These are phyloP conservation scores for Leptatherina wallacei DNA, from an alignment of 2,797 vertebrate genomes.

Conservation along the genomic window DNA sequence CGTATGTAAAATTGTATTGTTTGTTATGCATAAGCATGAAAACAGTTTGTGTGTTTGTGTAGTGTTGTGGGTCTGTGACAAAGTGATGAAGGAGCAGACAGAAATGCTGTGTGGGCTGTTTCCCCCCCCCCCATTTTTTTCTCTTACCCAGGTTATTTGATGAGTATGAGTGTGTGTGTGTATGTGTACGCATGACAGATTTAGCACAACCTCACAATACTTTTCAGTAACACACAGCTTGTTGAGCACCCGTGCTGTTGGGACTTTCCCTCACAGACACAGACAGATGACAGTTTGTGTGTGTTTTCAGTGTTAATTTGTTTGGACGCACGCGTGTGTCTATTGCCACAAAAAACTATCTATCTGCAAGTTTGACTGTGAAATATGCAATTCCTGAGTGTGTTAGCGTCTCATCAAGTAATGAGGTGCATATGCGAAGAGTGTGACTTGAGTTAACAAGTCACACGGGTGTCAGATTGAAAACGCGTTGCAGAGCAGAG, in stretches of 20 bases:
- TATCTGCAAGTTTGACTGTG: constrained; percentile 1
- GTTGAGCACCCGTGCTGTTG: constrained; percentile 49
- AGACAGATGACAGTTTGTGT: constrained; percentile 40
- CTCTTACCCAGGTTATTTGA: constrained; percentile 39
- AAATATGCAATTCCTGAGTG: constrained; percentile 39
- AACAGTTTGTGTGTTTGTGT: constrained; percentile 23
- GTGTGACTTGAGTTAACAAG: constrained; percentile 66
- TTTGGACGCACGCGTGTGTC: constrained; percentile 14
- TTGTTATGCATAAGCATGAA: constrained; percentile 23
- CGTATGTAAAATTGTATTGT: constrained; percentile 12
- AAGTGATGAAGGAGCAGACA: constrained; percentile 43
- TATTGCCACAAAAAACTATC: constrained; percentile 1
- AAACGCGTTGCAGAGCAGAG: constrained; percentile 51
- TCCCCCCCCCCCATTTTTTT: neutral
- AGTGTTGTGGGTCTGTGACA: constrained; percentile 13
- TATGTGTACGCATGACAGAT: constrained; percentile 30
- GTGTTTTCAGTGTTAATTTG: constrained; percentile 48
- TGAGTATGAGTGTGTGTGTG: constrained; percentile 27
- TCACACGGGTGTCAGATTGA: constrained; percentile 60
- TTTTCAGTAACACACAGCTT: constrained; percentile 47
- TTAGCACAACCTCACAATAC: constrained; percentile 38
- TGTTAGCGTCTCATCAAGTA: constrained; percentile 61
- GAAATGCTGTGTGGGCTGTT: constrained; percentile 56
- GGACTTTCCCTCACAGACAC: constrained; percentile 47
- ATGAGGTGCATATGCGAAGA: constrained; percentile 62